These are phyloP conservation scores for Porphyrio hochstetteri DNA, from an alignment of 2,113 vertebrate species.

Conservation along the genomic window DNA sequence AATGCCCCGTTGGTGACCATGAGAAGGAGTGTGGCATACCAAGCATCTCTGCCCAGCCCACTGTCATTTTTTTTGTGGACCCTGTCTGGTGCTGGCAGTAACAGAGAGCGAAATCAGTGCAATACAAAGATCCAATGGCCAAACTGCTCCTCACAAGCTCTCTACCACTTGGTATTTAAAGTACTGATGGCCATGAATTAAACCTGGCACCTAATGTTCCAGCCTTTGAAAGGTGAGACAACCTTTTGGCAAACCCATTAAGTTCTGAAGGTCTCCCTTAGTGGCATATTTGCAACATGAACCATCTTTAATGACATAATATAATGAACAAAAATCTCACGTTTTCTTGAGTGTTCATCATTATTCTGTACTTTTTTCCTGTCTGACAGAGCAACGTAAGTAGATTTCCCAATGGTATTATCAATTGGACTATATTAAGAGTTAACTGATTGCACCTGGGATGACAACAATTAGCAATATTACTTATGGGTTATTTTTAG, in stretches of 20 bases:
- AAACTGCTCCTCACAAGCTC: background rate
- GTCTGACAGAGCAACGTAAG: fast-evolving
- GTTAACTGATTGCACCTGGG: background rate
- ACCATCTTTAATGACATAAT: background rate
- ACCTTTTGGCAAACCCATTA: background rate
- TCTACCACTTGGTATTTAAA: background rate
- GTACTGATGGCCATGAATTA: background rate
- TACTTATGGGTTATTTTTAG: background rate
- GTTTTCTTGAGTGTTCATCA: background rate
- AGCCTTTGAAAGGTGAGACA: background rate
- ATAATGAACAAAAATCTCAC: background rate
- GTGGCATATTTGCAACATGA: background rate
- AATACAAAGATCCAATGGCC: background rate
- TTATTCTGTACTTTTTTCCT: background rate
- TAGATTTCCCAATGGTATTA: background rate
- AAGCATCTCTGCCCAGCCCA: background rate
- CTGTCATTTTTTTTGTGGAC: background rate
- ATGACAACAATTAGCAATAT: background rate
- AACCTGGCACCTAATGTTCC: background rate
- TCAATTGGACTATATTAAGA: background rate
- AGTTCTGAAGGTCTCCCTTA: background rate
- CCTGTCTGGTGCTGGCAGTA: background rate
- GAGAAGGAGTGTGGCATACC: background rate
- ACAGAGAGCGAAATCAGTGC: background rate
- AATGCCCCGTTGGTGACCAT: background rate